Evolutionary conservation across 2,113 vertebrate genomes (phyloP), one percentile per base, ranked within the genome.

Genomic region (Brachyhypopomus occidentalis): DNA sequence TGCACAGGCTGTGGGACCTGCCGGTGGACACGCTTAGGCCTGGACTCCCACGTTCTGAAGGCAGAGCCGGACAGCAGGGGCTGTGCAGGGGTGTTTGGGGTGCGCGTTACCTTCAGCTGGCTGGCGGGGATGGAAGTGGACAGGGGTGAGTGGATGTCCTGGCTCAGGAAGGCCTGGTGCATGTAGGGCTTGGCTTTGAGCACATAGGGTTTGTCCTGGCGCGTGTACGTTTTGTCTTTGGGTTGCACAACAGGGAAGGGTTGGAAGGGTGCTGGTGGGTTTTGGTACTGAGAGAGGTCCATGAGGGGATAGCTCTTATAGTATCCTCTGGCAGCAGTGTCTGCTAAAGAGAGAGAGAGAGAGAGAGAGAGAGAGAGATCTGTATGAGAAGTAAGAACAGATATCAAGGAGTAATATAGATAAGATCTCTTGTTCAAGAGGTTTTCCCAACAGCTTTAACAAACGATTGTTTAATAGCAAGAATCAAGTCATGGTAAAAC

Each of bases 301-400:
- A 93, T 86, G 30, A 91, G 87, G 0, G 94, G 93, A 8, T 95
- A 96, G 6, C 91, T 95, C 89, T 94, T 94, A 87, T 94, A 97
- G 92, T 95, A 95, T 83, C 95, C 93, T 41, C 92, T 89, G 0
- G 92, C 85, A 0, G 90, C 79, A 0, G 87, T 94, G 84, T 96
- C 96, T 83, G 95, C 80, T 93, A 77, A 84, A 82, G 19, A 67
- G 77, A 20, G 73, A 34, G 22, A 19, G 34, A 19, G 20, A 16
- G n/a, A n/a, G n/a, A n/a, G n/a, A 75, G 41, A 66, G 55, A 41
- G 67, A 71, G 3, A 48, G 20, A 72, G 14, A 58, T 25, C 16
- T 9, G n/a, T 52, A 14, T 34, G 2, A 12, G 56, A 73, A 19
- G 20, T 59, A 56, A 4, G n/a, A 4, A 41, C 16, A 55, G 25